Conservation (phyloP, 1,140 invertebrate species). For the Drosophila pallidifrons region DNA sequence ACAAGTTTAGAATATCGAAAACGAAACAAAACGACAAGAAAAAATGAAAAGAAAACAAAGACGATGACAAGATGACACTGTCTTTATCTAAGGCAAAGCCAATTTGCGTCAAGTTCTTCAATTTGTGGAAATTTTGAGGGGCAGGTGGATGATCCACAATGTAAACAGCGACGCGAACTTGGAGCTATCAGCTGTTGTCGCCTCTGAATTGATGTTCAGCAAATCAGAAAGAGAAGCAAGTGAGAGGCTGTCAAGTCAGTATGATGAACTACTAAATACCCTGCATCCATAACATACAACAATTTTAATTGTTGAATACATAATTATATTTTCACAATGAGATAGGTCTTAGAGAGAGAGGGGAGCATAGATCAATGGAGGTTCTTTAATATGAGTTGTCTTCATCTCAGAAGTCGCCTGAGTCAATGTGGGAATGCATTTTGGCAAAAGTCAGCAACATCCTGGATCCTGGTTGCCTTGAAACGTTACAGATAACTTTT, state of each 20-base stretch:
- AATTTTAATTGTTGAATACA: background rate
- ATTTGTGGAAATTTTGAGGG: slow-evolving; percentile 11
- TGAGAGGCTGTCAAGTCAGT: background rate
- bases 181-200: slow-evolving; percentile 22
- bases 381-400: too few species aligned
- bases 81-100: slow-evolving; percentile 3
- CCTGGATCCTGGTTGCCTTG: too few species aligned
- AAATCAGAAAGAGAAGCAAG: background rate
- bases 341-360: too few species aligned
- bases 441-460: too few species aligned
- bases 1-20: background rate
- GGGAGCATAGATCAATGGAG: too few species aligned
- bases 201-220: background rate
- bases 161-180: slow-evolving; percentile 31
- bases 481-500: too few species aligned
- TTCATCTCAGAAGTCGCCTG: too few species aligned
- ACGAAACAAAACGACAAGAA: too few species aligned
- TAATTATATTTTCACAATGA: too few species aligned
- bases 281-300: background rate
- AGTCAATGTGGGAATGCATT: too few species aligned
- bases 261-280: background rate
- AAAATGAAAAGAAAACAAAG: slow-evolving; percentile 11
- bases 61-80: slow-evolving; percentile 8
- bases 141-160: slow-evolving; percentile 19
- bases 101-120: slow-evolving; percentile 31